Evolutionary conservation across 2,113 vertebrate genomes (phyloP), one percentile per base, ranked within the genome.

Genomic region (Phoxinus phoxinus): DNA sequence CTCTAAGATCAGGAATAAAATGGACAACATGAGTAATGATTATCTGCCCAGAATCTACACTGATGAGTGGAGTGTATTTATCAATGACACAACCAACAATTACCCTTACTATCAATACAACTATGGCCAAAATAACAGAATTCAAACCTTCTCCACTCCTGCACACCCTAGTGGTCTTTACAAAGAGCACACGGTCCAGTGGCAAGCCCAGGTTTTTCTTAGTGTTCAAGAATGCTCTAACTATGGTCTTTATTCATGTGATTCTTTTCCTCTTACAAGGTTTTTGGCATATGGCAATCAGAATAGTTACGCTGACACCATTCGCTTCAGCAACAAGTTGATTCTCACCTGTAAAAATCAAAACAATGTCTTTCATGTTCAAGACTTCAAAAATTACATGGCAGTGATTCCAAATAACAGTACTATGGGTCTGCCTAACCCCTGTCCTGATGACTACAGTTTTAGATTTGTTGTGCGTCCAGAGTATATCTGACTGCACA

Each of bases 1-100:
- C 11, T 86, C 17, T 41, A 84, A 88, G 77, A 91, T 95, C 17
- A 72, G 23, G 23, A 17, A 67, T 1, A 89, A 89, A 21, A 85
- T 91, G 63, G 89, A 91, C 8, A 90, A 93, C 25, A 67, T 74
- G 0, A 51, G 30, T 17, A 86, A 92, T 0, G 69, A 86, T 23
- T 91, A 80, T 69, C 76, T 37, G 35, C 93, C 95, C 21, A 94
- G 95, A 53, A 90, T 96, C 12, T 96, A 96, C 86, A 95, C 91
- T 1, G 0, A 87, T 3, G 86, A 90, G 9, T 71, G 21, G 21
- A 71, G 35, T 71, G 0, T 41, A n/a, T 41, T 37, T 41, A 71
- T 71, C 32, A 71, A 76, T 32, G 74, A 51, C 44, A 76, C 25
- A 30, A 51, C 74, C 13, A 0, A 0, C 17, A 6, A 5, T 51